Evolutionary conservation across 2,888 invertebrate genomes (phyloP), one percentile per base, ranked within the genome.

Genomic region (Pseudococcus jackbeardsleyi): DNA sequence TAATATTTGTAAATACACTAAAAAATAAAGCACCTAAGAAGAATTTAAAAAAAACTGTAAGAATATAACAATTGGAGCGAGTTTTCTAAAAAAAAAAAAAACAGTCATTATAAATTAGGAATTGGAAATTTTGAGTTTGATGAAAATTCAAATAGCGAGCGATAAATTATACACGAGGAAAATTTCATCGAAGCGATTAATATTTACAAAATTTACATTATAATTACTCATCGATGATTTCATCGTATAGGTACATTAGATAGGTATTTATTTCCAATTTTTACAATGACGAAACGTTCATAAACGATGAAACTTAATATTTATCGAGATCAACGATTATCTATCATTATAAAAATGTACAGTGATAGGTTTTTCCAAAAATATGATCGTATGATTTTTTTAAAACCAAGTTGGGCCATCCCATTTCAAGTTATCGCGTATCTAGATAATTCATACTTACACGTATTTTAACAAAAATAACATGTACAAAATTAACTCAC

Each of bases 11-110:
- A 59, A 85, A 84, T 50, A 59, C 39, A 33, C 85, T 26, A 59
- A 85, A 26, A 50, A 54, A 59, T 39, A 59, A 84, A 84, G 84
- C 54, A 84, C 84, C 84, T 85, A 85, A 39, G 39, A 54, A 79
- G 46, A 42, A 85, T 64, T 2, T 33, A 26, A 85, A 64, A 85
- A 59, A 85, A 33, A 85, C 7, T 22, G 19, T 33, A 85, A 85
- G 22, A 33, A 26, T n/a, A 50, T 84, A 84, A 84, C 54, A 33
- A 85, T 72, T 33, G 22, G 68, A 72, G 59, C 59, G 11, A 50
- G 50, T 50, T 50, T 19, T 59, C n/a, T 19, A 33, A 33, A 33
- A 33, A 33, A 33, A 33, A 33, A 59, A 59, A 59, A 59, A 59
- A 59, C 68, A 72, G 26, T 72, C 33, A 12, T 72, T 3, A 3